These are phyloP conservation scores for Minunthozetes semirufus DNA, from an alignment of 2,888 invertebrate genomes.

Conservation along the genomic window DNA sequence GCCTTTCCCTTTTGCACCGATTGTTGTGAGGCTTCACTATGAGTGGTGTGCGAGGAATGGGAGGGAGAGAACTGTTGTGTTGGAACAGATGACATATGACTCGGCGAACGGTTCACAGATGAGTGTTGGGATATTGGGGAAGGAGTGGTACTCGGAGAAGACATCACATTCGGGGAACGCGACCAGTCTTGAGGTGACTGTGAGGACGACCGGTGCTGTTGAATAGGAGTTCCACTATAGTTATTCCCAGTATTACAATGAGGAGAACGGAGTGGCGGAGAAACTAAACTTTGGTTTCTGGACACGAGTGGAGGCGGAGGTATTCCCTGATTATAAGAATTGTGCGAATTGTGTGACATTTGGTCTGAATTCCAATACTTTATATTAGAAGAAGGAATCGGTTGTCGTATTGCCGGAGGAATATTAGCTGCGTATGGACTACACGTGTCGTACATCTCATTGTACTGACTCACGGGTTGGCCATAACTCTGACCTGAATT, in stretches of 20 bases:
- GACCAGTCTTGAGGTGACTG: conserved; percentile 41
- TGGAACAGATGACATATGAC: conserved; percentile 35
- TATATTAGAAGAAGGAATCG: conserved; percentile 10
- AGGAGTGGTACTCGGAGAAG: conserved; percentile 42
- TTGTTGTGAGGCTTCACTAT: neutral
- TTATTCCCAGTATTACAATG: conserved; percentile 7
- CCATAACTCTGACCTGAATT: conserved; percentile 16
- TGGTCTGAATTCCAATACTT: conserved; percentile 29
- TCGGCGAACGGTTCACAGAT: conserved; percentile 38
- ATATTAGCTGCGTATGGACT: conserved; percentile 25
- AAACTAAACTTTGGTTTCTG: conserved; percentile 33
- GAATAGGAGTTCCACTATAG: neutral
- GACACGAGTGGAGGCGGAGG: conserved; percentile 40
- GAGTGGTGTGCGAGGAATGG: conserved; percentile 32
- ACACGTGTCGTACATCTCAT: conserved; percentile 17
- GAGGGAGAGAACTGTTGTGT: conserved; percentile 37
- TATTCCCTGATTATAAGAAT: conserved; percentile 32
- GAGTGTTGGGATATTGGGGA: conserved; percentile 38
- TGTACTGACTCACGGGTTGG: conserved; percentile 24
- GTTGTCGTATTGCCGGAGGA: conserved; percentile 23
- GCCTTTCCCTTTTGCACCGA: neutral
- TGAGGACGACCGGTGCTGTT: neutral
- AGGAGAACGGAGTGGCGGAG: conserved; percentile 31
- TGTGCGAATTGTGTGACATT: conserved; percentile 23
- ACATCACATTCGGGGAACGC: conserved; percentile 41